Percentiles rank a stretch among this genome's conserved stretches.
Evolutionary conservation across 2,888 invertebrate genomes (phyloP).

Genomic region (Aspidiotus destructor): DNA sequence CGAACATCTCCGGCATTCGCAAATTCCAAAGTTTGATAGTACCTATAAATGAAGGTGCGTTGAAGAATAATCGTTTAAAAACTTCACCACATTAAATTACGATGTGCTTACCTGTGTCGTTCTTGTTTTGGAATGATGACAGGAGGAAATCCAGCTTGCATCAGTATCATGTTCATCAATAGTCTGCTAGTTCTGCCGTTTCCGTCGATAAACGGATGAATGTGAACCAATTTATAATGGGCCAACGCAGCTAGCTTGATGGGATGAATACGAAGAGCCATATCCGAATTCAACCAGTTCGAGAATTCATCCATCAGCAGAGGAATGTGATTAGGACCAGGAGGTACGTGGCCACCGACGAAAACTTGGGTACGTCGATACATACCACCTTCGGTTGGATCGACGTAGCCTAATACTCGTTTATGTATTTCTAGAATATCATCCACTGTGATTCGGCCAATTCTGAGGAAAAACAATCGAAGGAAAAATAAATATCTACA

Average conservation of each 20-base stretch:
- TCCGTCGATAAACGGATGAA: constrained; percentile 95
- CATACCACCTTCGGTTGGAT: constrained; percentile 81
- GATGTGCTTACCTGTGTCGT: constrained; percentile 48
- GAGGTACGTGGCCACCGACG: constrained; percentile 90
- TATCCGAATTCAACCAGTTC: constrained; percentile 87
- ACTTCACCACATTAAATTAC: neutral
- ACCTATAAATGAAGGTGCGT: constrained; percentile 44
- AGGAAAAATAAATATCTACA: no score
- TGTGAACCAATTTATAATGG: constrained; percentile 92
- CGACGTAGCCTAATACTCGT: constrained; percentile 86
- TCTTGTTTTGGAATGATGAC: constrained; percentile 83
- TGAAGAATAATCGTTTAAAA: neutral
- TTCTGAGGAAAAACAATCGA: constrained; percentile 43
- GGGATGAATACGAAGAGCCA: constrained; percentile 75
- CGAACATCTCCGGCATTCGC: constrained; percentile 91
- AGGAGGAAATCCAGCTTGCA: constrained; percentile 93
- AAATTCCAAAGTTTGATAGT: constrained; percentile 78
- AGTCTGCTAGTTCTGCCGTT: constrained; percentile 92
- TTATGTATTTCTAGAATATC: constrained; percentile 89
- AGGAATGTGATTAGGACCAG: constrained; percentile 70
- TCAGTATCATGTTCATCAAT: constrained; percentile 89
- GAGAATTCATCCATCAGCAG: constrained; percentile 77
- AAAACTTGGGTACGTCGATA: constrained; percentile 85
- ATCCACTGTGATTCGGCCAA: constrained; percentile 66
- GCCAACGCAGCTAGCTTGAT: constrained; percentile 88